A percentile compares a stretch with the other conserved stretches of the same genome.
These are phyloP conservation scores for Burhinus bistriatus DNA, from an alignment of 2,113 vertebrate genomes.

Conservation along the genomic window DNA sequence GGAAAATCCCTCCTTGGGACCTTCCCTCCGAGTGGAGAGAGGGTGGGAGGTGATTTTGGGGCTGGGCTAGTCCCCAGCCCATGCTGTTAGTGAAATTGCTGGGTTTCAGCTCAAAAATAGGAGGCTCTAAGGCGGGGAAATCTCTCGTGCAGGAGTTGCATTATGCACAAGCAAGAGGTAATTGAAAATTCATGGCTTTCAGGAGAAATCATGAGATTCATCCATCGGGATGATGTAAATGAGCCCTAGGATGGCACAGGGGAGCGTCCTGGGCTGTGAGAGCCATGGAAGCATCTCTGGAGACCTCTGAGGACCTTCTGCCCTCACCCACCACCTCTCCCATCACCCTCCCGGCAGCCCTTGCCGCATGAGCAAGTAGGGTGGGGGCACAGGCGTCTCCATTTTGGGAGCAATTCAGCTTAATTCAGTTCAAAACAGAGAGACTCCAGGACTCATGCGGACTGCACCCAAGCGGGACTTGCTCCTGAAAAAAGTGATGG, in stretches of 20 bases:
- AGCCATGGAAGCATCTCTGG: neutral
- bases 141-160: neutral
- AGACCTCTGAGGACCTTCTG: neutral
- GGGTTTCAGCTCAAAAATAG: neutral
- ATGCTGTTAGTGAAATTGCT: accelerated
- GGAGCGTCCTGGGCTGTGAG: neutral
- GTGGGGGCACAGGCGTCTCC: accelerated
- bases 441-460: accelerated
- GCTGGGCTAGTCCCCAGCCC: too few relatives aligned
- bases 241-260: neutral
- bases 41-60: neutral
- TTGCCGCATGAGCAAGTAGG: too few relatives aligned
- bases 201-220: neutral
- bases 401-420: neutral
- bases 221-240: accelerated
- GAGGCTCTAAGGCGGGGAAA: neutral
- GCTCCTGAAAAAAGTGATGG: accelerated
- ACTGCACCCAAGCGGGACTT: accelerated
- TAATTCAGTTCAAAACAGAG: neutral
- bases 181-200: neutral
- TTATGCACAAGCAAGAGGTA: neutral
- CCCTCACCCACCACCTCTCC: too few relatives aligned
- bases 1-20: neutral
- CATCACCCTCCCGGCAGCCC: too few relatives aligned
- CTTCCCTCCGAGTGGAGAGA: neutral